Conservation (phyloP, 2,797 vertebrate genomes). For the Malacoctenus gilli region DNA sequence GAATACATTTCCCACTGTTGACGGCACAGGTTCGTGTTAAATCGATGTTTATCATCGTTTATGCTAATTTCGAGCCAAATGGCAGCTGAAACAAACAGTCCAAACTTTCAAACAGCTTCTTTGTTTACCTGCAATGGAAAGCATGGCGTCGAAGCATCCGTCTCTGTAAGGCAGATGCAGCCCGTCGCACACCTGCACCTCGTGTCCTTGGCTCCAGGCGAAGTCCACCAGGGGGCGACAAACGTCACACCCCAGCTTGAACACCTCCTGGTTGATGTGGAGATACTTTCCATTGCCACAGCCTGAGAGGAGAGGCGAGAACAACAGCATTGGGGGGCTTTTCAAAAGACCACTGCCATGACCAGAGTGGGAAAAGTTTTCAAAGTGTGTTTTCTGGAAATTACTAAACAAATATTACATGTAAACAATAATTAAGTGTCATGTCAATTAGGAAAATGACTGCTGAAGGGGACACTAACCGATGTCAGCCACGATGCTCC, state of each 20-base stretch:
- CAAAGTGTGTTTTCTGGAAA: too few species aligned
- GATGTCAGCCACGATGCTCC: conserved; percentile 82
- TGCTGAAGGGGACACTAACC: conserved; percentile 57
- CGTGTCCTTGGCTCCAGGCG: conserved; percentile 76
- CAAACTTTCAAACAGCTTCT: background rate
- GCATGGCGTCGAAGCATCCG: conserved; percentile 78
- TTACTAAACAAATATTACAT: too few species aligned
- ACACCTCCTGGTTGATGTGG: conserved; percentile 81
- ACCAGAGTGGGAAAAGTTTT: too few species aligned
- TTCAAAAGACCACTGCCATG: too few species aligned
- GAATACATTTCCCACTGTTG: conserved; percentile 60
- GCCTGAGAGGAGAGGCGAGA: conserved; percentile 68
- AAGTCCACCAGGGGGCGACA: conserved; percentile 82
- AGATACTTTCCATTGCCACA: conserved; percentile 87
- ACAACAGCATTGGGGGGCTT: too few species aligned
- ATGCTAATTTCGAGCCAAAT: conserved; percentile 19
- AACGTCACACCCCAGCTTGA: conserved; percentile 82
- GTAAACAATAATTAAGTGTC: too few species aligned
- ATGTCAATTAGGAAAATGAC: too few species aligned
- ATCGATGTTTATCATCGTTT: conserved; percentile 49
- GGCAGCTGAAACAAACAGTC: background rate
- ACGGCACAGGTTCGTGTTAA: conserved; percentile 48
- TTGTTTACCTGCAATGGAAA: conserved; percentile 76
- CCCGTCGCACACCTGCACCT: conserved; percentile 79
- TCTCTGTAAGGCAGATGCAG: conserved; percentile 78